Evolutionary conservation across 2,888 invertebrate species (phyloP).

Genomic region (Drosophila histrio): DNA sequence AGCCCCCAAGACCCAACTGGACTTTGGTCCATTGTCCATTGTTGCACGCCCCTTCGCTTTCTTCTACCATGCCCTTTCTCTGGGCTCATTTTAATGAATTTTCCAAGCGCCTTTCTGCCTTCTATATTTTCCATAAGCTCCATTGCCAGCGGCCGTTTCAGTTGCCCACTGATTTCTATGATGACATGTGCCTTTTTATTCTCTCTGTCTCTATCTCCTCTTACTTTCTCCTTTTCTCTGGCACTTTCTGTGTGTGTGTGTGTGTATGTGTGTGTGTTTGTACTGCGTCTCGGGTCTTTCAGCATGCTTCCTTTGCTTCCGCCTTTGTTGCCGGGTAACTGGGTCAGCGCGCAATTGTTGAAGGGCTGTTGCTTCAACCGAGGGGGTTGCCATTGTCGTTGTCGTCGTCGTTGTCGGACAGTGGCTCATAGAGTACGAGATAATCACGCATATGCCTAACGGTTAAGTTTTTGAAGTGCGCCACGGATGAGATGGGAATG

Average conservation of each 20-base stretch:
- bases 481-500: constrained; percentile 19
- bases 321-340: constrained; percentile 79
- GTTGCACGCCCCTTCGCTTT: constrained; percentile 15
- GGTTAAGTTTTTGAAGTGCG: constrained; percentile 77
- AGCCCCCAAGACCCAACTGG: constrained; percentile 49
- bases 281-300: constrained; percentile 59
- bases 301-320: constrained; percentile 76
- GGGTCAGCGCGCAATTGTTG: constrained; percentile 78
- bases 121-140: constrained; percentile 64
- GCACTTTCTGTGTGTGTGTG: constrained; percentile 4
- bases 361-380: constrained; percentile 48
- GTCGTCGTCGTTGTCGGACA: constrained; percentile 47
- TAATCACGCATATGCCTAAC: constrained; percentile 79
- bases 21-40: constrained; percentile 60
- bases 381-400: constrained; percentile 29
- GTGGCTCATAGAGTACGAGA: constrained; percentile 53
- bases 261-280: background rate
- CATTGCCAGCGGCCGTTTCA: constrained; percentile 58
- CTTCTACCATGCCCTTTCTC: background rate
- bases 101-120: constrained; percentile 58
- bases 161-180: constrained; percentile 72
- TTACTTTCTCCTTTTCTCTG: constrained; percentile 3
- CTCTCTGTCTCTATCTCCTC: background rate
- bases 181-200: constrained; percentile 78
- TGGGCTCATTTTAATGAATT: constrained; percentile 74